Evolutionary conservation across 2,888 invertebrate genomes (phyloP), one percentile per base, ranked within the genome.

Genomic region (Drosophila emarginata): DNA sequence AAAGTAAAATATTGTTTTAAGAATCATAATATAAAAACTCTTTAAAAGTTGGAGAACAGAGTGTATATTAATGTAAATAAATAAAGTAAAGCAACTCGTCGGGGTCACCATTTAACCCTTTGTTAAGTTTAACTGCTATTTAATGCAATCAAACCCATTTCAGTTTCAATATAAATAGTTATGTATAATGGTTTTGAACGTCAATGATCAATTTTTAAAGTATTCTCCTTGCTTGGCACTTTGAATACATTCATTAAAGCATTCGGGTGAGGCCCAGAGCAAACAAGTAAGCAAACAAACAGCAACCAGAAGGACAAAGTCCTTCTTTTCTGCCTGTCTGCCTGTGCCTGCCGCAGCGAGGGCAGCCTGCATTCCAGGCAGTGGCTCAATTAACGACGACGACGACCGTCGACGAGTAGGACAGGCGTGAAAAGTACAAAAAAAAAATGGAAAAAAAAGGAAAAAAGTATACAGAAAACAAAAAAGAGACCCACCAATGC

Each of bases 301-400:
- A 45, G 45, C 45, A 54, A 56, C 32, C 18, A 18, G 26, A 32
- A 39, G 39, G n/a, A 39, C 61, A 61, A 54, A 36, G 54, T 36
- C 54, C 54, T 45, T 45, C 45, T 45, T 45, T 21, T 45, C 45
- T 45, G 18, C 11, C 45, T 45, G 45, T 21, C 45, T 45, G 40
- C 15, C 40, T 21, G 14, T 40, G 40, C 18, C 45, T 45, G 45
- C 11, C 45, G 21, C 45, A 45, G 26, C 21, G 59, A 50, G 39
- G 40, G 53, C 53, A 67, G 45, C 36, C 63, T 53, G 67, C 64
- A 67, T 64, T 63, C 64, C 67, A 69, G 67, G 66, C 88, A 86
- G 83, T 88, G 78, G 86, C 88, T 84, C 84, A 86, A 84, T 88
- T 84, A 84, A 76, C 84, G 71, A 45, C 64, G 88, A 76, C 84